Percentiles rank a stretch among this genome's conserved stretches.
phyloP scores from a whole-genome alignment of 2,113 vertebrate species.

The Oophaga pumilio region DNA sequence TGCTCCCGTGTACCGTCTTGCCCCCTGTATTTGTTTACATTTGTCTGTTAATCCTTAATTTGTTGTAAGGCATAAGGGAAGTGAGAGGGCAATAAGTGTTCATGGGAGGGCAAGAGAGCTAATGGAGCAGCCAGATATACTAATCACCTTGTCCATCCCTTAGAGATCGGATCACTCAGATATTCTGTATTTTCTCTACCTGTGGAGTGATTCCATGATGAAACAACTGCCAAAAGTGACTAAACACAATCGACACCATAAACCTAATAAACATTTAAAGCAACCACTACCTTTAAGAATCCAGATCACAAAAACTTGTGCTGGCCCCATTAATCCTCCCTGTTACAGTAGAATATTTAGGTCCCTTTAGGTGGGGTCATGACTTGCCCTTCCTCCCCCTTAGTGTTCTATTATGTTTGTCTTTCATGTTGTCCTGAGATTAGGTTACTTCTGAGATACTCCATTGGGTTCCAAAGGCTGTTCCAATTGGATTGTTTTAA shows the following conservation, averaged over 20 bases:
- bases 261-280: neutral
- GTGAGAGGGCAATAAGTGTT: constrained; percentile 19
- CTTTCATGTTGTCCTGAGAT: constrained; percentile 44
- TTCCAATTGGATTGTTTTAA: constrained; percentile 43
- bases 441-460: constrained; percentile 43
- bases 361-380: neutral
- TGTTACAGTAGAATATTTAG: neutral
- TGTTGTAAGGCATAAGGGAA: constrained; percentile 40
- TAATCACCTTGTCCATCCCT: neutral
- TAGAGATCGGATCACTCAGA: neutral
- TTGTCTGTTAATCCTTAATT: constrained; percentile 10
- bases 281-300: constrained; percentile 46
- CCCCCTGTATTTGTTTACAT: constrained; percentile 53
- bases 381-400: neutral
- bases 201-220: neutral
- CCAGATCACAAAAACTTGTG: neutral
- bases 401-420: constrained; percentile 31
- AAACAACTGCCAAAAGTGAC: neutral
- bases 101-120: constrained; percentile 11
- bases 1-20: constrained; percentile 16
- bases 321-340: neutral
- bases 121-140: neutral
- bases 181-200: neutral
- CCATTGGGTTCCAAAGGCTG: constrained; percentile 46
- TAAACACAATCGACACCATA: neutral